phyloP scores from a whole-genome alignment of 2,113 vertebrate genomes.

The Felis chaus region DNA sequence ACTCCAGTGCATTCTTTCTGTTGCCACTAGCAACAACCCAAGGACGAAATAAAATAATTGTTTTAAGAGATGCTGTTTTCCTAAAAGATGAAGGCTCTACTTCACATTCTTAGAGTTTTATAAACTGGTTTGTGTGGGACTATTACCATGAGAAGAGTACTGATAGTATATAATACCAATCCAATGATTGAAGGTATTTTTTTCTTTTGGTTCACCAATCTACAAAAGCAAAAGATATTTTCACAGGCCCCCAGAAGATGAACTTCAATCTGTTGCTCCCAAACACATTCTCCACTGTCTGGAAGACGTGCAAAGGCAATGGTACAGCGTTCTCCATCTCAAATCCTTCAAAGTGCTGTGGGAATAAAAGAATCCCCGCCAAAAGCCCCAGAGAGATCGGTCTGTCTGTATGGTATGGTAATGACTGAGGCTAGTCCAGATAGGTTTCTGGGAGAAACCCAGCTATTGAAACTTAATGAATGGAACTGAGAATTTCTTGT shows the following conservation, averaged over 20 bases:
- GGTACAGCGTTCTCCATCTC: neutral
- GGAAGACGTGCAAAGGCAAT: slow-evolving; percentile 29
- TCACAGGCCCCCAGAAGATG: slow-evolving; percentile 63
- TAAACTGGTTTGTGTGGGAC: neutral
- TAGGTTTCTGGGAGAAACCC: neutral
- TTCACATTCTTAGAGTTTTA: slow-evolving; percentile 65
- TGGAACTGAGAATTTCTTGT: slow-evolving; percentile 2
- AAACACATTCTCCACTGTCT: slow-evolving; percentile 64
- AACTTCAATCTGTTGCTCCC: slow-evolving; percentile 67
- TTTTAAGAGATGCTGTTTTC: slow-evolving; percentile 74
- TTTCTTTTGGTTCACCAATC: slow-evolving; percentile 45
- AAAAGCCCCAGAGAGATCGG: neutral
- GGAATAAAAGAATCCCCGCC: slow-evolving; percentile 25
- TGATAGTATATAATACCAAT: slow-evolving; percentile 47
- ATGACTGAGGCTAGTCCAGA: neutral
- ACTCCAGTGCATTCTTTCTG: slow-evolving; percentile 86
- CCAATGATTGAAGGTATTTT: neutral
- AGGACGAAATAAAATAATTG: slow-evolving; percentile 81
- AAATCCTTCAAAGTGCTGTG: slow-evolving; percentile 53
- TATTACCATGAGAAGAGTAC: neutral
- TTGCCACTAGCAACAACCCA: slow-evolving; percentile 85
- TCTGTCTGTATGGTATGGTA: slow-evolving; percentile 45
- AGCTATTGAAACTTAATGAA: slow-evolving; percentile 21
- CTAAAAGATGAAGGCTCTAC: slow-evolving; percentile 69
- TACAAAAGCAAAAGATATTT: slow-evolving; percentile 69